These are phyloP conservation scores for Cyprinodon brontotheroides DNA, from an alignment of 2,113 vertebrate species.

Conservation along the genomic window DNA sequence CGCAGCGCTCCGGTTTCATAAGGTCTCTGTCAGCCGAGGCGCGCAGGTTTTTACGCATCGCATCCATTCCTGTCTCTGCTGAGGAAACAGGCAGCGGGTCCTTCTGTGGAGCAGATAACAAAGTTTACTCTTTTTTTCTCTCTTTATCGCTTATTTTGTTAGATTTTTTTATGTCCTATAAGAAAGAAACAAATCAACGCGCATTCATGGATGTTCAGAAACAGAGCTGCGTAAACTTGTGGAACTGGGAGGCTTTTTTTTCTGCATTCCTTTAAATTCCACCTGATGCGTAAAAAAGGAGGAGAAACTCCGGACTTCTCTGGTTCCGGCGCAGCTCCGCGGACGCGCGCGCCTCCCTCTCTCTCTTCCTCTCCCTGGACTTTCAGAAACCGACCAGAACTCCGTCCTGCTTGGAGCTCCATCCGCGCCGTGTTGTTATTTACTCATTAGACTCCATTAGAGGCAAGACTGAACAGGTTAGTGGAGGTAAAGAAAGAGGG, in stretches of 20 bases:
- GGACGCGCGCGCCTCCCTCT: not conserved
- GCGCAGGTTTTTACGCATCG: conserved; percentile 66
- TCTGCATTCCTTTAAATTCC: not conserved
- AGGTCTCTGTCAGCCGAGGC: conserved; percentile 62
- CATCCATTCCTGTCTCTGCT: conserved; percentile 47
- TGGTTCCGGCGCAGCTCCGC: not conserved
- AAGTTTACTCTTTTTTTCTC: too few species aligned
- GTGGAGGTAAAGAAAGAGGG: conserved; percentile 52
- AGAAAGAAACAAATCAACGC: not conserved
- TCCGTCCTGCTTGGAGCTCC: too few species aligned
- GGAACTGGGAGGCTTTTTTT: conserved; percentile 4
- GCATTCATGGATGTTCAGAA: conserved; percentile 27
- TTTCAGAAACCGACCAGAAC: not conserved
- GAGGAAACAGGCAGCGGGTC: conserved; percentile 34
- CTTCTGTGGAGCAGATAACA: conserved; percentile 28
- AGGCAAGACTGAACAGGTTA: conserved; percentile 77
- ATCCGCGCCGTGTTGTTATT: conserved; percentile 37
- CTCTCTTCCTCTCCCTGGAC: not conserved
- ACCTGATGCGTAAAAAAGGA: conserved; percentile 9
- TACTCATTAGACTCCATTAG: conserved; percentile 56
- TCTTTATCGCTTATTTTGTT: too few species aligned
- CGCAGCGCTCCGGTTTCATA: conserved; percentile 72
- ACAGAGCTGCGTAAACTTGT: conserved; percentile 49
- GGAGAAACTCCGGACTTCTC: not conserved
- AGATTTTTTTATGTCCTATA: too few species aligned